A percentile compares a stretch with the other conserved stretches of the same genome.
Evolutionary conservation across 2,888 invertebrate species (phyloP).

Genomic region (Patella ulyssiponensis): DNA sequence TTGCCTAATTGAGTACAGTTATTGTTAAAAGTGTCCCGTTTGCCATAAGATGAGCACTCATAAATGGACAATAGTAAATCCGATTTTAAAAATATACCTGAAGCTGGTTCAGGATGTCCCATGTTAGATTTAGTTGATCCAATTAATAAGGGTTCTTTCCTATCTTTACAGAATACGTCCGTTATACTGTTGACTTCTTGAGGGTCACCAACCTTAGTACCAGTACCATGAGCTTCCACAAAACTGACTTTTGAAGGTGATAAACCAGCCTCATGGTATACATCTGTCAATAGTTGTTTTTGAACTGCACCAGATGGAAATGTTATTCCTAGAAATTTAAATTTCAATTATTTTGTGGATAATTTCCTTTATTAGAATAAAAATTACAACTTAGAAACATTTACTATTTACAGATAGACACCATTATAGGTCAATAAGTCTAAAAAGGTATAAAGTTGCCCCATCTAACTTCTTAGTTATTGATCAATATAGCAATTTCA

Average conservation of each 20-base stretch:
- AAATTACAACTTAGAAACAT: neutral
- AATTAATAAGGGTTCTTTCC: conserved; percentile 82
- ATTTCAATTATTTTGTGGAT: no score
- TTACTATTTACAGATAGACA: neutral
- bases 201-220: conserved; percentile 94
- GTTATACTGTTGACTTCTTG: conserved; percentile 96
- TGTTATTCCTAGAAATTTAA: conserved; percentile 71
- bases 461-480: no score
- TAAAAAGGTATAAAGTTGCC: neutral
- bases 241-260: conserved; percentile 88
- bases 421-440: neutral
- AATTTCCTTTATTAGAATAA: no score
- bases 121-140: conserved; percentile 99
- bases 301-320: conserved; percentile 79
- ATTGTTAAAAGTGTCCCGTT: no score
- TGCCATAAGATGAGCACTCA: no score
- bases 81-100: conserved; percentile 61
- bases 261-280: conserved; percentile 87
- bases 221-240: conserved; percentile 98
- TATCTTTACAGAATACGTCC: conserved; percentile 75
- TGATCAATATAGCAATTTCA: no score
- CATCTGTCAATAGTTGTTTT: conserved; percentile 79
- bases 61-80: no score
- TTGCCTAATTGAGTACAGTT: no score
- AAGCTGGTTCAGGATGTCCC: conserved; percentile 94